These are phyloP conservation scores for Epizoanthus fatuus DNA, from an alignment of 92 coral and sea anemone species.

Conservation along the genomic window DNA sequence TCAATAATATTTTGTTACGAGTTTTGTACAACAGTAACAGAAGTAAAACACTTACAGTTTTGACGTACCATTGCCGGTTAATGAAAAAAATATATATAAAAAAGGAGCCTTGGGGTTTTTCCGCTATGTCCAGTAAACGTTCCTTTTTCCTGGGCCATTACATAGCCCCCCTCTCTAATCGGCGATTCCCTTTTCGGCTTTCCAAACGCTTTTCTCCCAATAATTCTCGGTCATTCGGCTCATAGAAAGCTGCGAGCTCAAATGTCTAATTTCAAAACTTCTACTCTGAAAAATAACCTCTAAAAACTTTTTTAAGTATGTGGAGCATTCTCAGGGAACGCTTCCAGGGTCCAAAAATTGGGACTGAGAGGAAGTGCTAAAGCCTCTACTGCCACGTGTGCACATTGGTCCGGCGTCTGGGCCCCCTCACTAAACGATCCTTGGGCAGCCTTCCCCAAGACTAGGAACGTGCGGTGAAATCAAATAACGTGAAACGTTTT, in stretches of 20 bases:
- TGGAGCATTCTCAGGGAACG: constrained; percentile 60
- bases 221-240: no score
- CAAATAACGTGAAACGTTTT: fast-evolving
- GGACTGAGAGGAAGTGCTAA: constrained; percentile 76
- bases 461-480: constrained; percentile 84
- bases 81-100: no score
- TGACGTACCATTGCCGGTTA: no score
- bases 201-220: no score
- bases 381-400: constrained; percentile 72
- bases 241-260: background rate
- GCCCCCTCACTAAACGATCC: constrained; percentile 85
- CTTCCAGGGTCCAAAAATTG: constrained; percentile 77
- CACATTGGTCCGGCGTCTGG: constrained; percentile 77
- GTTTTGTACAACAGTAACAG: no score
- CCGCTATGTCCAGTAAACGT: no score
- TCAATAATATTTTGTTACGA: no score
- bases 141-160: no score
- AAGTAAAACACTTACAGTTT: no score
- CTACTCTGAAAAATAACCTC: background rate
- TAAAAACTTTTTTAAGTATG: background rate
- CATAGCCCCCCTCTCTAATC: no score
- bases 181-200: no score
- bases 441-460: constrained; percentile 75
- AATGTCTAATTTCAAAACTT: background rate
- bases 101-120: no score